Evolutionary conservation across 2,888 invertebrate species (phyloP).

Genomic region (Unio delphinus): DNA sequence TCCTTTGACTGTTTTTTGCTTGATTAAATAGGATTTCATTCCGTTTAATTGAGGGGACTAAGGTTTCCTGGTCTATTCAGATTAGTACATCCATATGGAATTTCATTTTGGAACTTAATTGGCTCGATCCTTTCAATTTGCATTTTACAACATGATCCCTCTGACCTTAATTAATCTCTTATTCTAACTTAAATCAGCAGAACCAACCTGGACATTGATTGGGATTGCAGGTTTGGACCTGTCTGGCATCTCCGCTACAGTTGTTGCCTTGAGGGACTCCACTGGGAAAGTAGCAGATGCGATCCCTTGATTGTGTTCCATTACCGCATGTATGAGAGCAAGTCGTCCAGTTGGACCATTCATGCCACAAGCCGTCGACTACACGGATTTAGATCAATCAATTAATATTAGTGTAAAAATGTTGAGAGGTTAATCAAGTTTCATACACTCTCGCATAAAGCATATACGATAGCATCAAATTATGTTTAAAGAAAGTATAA

Average conservation of each 20-base stretch:
- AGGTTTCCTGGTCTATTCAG: too few species aligned
- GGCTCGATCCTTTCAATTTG: neutral
- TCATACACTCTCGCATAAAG: too few species aligned
- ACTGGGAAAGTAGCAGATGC: slow-evolving; percentile 18
- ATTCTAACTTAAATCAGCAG: neutral
- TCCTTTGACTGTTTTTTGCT: too few species aligned
- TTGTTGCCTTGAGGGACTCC: slow-evolving; percentile 19
- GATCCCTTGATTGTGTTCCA: slow-evolving; percentile 17
- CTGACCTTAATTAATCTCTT: neutral
- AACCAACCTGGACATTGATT: slow-evolving; percentile 25
- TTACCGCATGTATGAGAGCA: slow-evolving; percentile 26
- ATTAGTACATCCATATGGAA: too few species aligned
- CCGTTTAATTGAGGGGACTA: too few species aligned
- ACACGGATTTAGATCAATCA: neutral
- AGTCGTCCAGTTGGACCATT: slow-evolving; percentile 20
- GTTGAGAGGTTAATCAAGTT: too few species aligned
- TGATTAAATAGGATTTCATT: too few species aligned
- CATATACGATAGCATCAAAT: too few species aligned
- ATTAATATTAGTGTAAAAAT: too few species aligned
- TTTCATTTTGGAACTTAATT: too few species aligned
- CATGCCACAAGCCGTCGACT: slow-evolving; percentile 30
- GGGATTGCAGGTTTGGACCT: slow-evolving; percentile 15
- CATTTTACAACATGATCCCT: neutral
- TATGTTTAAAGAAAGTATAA: too few species aligned
- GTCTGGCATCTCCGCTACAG: slow-evolving; percentile 18